A percentile compares a stretch with the other conserved stretches of the same genome.
These are phyloP conservation scores for Muschampia plurimacula DNA, from an alignment of 2,888 invertebrate genomes.

Conservation along the genomic window DNA sequence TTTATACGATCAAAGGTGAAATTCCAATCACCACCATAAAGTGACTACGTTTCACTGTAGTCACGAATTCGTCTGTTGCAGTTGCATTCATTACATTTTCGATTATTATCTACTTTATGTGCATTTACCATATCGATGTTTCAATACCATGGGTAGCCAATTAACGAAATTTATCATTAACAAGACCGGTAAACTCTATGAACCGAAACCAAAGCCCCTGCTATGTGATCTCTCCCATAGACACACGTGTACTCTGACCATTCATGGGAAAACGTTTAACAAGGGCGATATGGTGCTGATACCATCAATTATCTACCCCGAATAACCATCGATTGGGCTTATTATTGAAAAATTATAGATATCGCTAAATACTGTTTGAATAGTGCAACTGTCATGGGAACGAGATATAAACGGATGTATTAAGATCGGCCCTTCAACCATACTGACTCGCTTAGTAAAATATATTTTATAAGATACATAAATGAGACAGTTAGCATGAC, in stretches of 20 bases:
- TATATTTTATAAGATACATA: background rate
- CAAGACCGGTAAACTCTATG: constrained; percentile 42
- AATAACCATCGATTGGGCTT: constrained; percentile 53
- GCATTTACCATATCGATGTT: constrained; percentile 35
- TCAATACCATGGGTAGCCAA: constrained; percentile 19
- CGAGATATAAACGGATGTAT: constrained; percentile 34
- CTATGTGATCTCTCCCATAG: constrained; percentile 29
- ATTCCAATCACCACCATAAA: too few relatives aligned
- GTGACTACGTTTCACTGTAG: background rate
- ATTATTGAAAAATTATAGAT: constrained; percentile 63
- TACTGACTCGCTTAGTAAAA: constrained; percentile 12
- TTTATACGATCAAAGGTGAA: too few relatives aligned
- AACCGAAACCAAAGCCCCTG: constrained; percentile 43
- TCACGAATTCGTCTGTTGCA: background rate
- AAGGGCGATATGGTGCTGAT: constrained; percentile 72
- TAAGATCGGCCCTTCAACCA: background rate
- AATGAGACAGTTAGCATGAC: background rate
- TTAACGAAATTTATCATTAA: constrained; percentile 34
- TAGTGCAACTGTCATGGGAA: constrained; percentile 54
- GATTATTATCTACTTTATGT: background rate
- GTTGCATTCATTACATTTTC: background rate
- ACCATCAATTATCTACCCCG: constrained; percentile 73
- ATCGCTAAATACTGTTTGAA: constrained; percentile 52
- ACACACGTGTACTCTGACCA: constrained; percentile 52
- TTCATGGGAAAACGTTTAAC: constrained; percentile 78